Evolutionary conservation across 2,888 invertebrate species (phyloP).

Genomic region (Dorcus parallelipipedus): DNA sequence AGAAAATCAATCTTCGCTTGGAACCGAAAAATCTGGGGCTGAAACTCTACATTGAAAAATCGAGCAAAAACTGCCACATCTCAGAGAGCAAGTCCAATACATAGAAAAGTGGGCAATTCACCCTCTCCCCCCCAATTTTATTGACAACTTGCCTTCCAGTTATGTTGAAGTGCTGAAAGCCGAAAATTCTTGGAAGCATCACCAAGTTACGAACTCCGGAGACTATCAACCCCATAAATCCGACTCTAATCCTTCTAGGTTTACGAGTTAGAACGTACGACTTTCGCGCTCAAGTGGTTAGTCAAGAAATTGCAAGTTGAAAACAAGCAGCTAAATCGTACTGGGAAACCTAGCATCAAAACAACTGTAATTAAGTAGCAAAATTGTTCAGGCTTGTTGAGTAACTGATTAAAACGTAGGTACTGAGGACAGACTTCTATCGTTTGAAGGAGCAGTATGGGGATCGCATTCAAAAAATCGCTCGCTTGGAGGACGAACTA

Average conservation of each 20-base stretch:
- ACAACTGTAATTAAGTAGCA: neutral
- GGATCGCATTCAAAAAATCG: conserved; percentile 38
- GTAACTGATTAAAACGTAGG: conserved; percentile 20
- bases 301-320: conserved; percentile 67
- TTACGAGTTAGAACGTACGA: conserved; percentile 60
- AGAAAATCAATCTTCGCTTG: conserved; percentile 62
- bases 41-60: conserved; percentile 64
- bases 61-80: conserved; percentile 54
- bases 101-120: conserved; percentile 56
- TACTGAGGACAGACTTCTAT: conserved; percentile 38
- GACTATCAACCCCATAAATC: conserved; percentile 21
- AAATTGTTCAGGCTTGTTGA: neutral
- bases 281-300: conserved; percentile 59
- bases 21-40: conserved; percentile 71
- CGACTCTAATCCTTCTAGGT: conserved; percentile 39
- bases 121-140: neutral
- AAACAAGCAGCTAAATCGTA: conserved; percentile 56
- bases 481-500: conserved; percentile 40
- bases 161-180: conserved; percentile 51
- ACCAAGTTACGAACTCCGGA: conserved; percentile 25
- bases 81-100: conserved; percentile 61
- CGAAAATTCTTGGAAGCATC: conserved; percentile 41
- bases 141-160: conserved; percentile 33
- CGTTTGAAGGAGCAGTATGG: conserved; percentile 42
- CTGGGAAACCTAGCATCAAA: conserved; percentile 31